Evolutionary conservation across 2,113 vertebrate species (phyloP).

Genomic region (Pheucticus melanocephalus): DNA sequence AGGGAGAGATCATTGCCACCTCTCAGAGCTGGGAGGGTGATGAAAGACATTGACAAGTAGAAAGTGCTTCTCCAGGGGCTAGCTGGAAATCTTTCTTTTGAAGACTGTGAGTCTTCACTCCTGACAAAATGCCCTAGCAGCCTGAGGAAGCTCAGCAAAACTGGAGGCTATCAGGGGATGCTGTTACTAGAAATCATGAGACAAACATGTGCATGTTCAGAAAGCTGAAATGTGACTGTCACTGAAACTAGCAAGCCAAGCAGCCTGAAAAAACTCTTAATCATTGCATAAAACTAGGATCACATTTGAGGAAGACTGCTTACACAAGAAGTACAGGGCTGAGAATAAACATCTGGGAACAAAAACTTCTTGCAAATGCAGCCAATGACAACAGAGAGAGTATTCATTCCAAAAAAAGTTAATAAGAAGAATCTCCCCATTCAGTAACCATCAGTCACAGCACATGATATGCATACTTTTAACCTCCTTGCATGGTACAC

Average conservation of each 20-base stretch:
- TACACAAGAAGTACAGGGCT: not conserved
- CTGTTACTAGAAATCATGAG: not conserved
- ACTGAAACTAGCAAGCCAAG: not conserved
- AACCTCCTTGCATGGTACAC: not conserved
- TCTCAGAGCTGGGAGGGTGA: not conserved
- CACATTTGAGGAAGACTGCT: not conserved
- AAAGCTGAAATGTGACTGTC: not conserved
- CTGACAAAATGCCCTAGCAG: not conserved
- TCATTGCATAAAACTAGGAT: not conserved
- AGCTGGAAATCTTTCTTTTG: not conserved
- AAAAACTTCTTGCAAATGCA: constrained; percentile 16
- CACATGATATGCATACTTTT: not conserved
- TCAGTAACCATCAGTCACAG: not conserved
- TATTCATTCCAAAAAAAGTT: not conserved
- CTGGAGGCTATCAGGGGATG: not conserved
- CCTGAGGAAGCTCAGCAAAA: not conserved
- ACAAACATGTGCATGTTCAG: not conserved
- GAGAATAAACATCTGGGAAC: not conserved
- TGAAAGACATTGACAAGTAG: not conserved
- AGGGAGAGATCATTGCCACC: not conserved
- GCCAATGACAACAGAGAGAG: not conserved
- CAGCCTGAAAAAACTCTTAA: not conserved
- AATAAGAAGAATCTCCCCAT: not conserved
- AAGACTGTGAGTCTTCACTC: not conserved
- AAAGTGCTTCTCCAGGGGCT: not conserved